phyloP scores from a whole-genome alignment of 2,113 vertebrate species.

The Odocoileus hemionus region DNA sequence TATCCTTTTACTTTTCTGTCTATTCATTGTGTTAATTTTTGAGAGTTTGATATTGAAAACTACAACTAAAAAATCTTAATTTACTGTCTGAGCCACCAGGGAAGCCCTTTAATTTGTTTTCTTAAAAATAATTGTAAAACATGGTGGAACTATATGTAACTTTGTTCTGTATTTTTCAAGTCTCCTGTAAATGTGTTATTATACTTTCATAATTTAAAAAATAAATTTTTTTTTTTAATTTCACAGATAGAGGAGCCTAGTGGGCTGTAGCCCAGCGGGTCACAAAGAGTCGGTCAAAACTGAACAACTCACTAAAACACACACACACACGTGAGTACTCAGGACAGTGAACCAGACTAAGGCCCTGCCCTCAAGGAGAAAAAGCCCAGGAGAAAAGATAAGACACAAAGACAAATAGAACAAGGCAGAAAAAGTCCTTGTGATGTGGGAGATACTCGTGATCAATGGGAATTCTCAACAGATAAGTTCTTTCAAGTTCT shows the following conservation, averaged over 20 bases:
- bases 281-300: neutral
- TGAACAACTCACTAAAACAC: neutral
- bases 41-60: neutral
- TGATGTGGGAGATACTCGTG: neutral
- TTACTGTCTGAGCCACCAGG: neutral
- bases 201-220: neutral
- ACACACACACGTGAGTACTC: neutral
- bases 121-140: neutral
- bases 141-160: neutral
- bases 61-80: neutral
- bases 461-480: neutral
- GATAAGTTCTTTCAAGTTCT: neutral
- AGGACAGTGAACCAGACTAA: neutral
- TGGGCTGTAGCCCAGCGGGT: neutral
- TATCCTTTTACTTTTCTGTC: neutral
- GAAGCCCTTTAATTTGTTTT: neutral
- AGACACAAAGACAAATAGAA: neutral
- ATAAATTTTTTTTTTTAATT: neutral
- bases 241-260: neutral
- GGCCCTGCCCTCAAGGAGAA: neutral
- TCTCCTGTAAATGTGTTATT: neutral
- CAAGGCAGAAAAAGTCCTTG: neutral
- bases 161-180: neutral
- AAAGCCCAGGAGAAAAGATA: neutral
- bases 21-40: neutral